These are phyloP conservation scores for Zoanthus sociatus DNA, from an alignment of 92 coral and sea anemone genomes.

Conservation along the genomic window DNA sequence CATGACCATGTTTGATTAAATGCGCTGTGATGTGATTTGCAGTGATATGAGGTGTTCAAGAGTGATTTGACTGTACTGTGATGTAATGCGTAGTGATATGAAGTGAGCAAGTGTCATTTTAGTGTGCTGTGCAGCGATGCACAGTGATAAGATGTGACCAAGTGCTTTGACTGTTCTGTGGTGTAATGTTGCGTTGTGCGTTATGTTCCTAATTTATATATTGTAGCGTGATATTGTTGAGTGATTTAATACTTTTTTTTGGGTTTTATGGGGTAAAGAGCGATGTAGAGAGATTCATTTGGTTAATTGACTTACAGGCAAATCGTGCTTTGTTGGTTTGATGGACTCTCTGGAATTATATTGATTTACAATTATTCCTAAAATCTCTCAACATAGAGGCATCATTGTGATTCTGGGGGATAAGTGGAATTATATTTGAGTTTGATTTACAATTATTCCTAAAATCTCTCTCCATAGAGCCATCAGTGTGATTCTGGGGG, in stretches of 20 bases:
- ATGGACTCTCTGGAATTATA: background rate
- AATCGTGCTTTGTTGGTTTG: background rate
- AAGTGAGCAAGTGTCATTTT: background rate
- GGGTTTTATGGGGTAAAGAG: background rate
- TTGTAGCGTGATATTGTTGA: background rate
- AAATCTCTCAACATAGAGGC: background rate
- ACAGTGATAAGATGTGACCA: background rate
- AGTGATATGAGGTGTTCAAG: background rate
- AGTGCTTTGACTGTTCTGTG: background rate
- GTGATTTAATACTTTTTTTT: background rate
- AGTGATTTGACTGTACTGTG: background rate
- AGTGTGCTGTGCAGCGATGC: background rate
- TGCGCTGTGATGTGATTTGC: background rate
- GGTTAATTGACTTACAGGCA: background rate
- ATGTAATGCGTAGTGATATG: background rate
- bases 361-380: background rate
- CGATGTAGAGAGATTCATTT: too few relatives aligned
- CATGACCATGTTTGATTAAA: too few relatives aligned
- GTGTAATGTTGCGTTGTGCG: background rate
- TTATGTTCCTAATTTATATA: background rate
- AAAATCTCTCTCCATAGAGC: conserved; percentile 63
- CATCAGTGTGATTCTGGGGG: conserved; percentile 97
- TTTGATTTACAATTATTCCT: background rate
- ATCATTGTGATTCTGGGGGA: background rate
- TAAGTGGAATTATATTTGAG: background rate